Evolutionary conservation across 1,140 invertebrate genomes (phyloP).

Genomic region (Apis cerana): DNA sequence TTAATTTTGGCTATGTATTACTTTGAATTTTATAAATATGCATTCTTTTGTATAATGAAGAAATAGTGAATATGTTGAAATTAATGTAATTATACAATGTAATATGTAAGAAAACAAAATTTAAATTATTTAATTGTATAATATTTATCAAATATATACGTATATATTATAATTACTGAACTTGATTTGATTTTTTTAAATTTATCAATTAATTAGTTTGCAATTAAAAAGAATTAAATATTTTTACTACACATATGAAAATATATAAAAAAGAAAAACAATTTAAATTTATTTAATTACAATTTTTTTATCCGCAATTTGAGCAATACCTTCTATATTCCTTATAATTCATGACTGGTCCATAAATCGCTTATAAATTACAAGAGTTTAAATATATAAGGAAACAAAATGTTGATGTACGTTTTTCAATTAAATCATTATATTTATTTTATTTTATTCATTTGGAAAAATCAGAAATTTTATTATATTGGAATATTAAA

Average conservation of each 20-base stretch:
- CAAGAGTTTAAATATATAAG: slow-evolving; percentile 30
- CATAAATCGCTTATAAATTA: slow-evolving; percentile 25
- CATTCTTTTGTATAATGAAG: slow-evolving; percentile 17
- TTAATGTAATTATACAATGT: not conserved
- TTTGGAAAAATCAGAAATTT: slow-evolving; percentile 2
- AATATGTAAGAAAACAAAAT: not conserved
- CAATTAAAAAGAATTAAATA: not conserved
- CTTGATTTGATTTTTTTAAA: not conserved
- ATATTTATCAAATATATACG: slow-evolving; percentile 7
- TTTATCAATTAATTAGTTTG: not conserved
- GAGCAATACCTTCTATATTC: slow-evolving; percentile 22
- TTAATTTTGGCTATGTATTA: slow-evolving; percentile 6
- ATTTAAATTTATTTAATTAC: too few relatives aligned
- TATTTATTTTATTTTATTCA: slow-evolving; percentile 20
- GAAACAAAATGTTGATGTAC: slow-evolving; percentile 49
- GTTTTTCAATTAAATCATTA: not conserved
- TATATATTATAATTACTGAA: slow-evolving; percentile 3
- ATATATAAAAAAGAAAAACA: not conserved
- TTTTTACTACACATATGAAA: not conserved
- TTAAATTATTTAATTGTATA: slow-evolving; percentile 18
- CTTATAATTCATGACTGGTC: not conserved
- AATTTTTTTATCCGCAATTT: too few relatives aligned
- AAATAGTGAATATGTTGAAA: not conserved
- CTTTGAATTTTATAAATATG: slow-evolving; percentile 23
- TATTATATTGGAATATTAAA: slow-evolving; percentile 3